These are phyloP conservation scores for Lanistes nyassanus DNA, from an alignment of 1,140 invertebrate genomes.

Conservation along the genomic window DNA sequence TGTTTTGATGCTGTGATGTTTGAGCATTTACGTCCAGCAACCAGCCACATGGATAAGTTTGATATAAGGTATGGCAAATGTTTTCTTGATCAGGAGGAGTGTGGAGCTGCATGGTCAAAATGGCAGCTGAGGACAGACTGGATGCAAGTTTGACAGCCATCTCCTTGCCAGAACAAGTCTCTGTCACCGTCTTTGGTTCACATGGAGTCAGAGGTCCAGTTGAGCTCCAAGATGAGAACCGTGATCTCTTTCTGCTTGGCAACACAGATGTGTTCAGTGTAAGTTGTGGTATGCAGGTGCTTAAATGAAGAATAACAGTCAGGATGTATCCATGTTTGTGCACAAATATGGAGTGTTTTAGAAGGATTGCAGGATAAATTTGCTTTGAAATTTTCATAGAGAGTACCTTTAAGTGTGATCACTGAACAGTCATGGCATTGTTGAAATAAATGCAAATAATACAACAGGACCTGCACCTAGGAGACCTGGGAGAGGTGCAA, in stretches of 20 bases:
- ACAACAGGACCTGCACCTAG: conserved; percentile 45
- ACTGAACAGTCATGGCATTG: too few relatives aligned
- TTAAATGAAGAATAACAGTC: too few relatives aligned
- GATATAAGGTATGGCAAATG: neutral
- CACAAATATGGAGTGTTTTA: too few relatives aligned
- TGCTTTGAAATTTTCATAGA: too few relatives aligned
- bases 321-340: too few relatives aligned
- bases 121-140: conserved; percentile 41
- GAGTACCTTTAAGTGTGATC: too few relatives aligned
- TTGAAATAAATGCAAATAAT: neutral
- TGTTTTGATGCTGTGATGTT: too few relatives aligned
- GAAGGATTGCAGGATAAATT: too few relatives aligned
- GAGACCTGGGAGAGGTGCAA: conserved; percentile 42
- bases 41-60: neutral
- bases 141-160: conserved; percentile 25
- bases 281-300: neutral
- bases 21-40: too few relatives aligned
- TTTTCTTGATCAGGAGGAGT: conserved; percentile 34
- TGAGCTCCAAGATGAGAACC: conserved; percentile 32
- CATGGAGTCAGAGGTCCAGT: conserved; percentile 37
- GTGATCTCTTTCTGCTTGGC: conserved; percentile 39
- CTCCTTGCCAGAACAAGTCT: conserved; percentile 37
- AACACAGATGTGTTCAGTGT: conserved; percentile 41
- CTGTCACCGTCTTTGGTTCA: conserved; percentile 41
- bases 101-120: conserved; percentile 40